phyloP scores from a whole-genome alignment of 2,113 vertebrate genomes.

The pig (Sus scrofa) region DNA sequence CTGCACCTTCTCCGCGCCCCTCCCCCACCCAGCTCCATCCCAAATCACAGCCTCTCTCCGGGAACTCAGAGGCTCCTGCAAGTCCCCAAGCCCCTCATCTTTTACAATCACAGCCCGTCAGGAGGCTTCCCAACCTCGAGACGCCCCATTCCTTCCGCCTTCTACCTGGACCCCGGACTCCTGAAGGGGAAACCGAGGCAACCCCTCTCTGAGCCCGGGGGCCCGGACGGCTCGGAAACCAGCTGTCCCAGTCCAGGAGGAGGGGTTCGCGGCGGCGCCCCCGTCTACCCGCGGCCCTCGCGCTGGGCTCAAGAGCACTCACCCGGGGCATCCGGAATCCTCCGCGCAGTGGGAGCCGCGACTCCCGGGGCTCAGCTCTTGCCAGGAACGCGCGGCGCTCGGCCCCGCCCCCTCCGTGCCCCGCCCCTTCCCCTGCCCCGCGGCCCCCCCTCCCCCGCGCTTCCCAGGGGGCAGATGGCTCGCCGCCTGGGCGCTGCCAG shows the following conservation, averaged over 20 bases:
- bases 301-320: not conserved
- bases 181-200: not conserved
- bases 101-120: not conserved
- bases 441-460: not conserved
- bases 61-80: not conserved
- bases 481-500: too few relatives aligned
- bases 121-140: not conserved
- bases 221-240: not conserved
- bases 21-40: not conserved
- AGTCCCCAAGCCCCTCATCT: not conserved
- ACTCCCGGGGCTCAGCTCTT: not conserved
- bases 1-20: not conserved
- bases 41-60: not conserved
- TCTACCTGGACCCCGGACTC: not conserved
- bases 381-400: too few relatives aligned
- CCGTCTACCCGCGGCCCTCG: not conserved
- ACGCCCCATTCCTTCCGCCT: not conserved
- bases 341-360: fast-evolving
- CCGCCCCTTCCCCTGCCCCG: not conserved
- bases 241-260: not conserved
- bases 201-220: fast-evolving
- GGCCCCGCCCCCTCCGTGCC: not conserved
- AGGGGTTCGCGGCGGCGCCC: not conserved
- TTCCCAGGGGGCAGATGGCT: too few relatives aligned
- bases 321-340: not conserved